A percentile compares a stretch with the other conserved stretches of the same genome.
phyloP scores from a whole-genome alignment of 2,113 vertebrate genomes.

The Pongo abelii region DNA sequence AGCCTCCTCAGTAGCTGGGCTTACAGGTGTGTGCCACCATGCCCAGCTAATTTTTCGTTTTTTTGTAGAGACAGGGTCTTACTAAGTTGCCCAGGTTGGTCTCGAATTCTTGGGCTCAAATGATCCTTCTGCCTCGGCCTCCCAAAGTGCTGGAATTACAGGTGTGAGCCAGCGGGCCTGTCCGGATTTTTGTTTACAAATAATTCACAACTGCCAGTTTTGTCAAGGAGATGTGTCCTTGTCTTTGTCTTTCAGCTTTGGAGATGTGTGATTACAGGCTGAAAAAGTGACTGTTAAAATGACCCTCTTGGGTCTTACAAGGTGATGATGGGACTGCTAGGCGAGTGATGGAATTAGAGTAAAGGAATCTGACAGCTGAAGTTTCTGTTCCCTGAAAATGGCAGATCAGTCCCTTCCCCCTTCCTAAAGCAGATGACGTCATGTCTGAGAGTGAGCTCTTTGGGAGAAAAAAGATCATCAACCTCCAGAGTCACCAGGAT shows the following conservation, averaged over 20 bases:
- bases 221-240: constrained; percentile 33
- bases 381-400: not conserved
- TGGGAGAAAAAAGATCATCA: not conserved
- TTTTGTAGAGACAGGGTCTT: no score
- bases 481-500: not conserved
- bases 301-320: not conserved
- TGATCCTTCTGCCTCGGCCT: no score
- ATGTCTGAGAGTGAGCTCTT: not conserved
- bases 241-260: constrained; percentile 46
- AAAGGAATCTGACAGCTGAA: not conserved
- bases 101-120: no score
- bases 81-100: no score
- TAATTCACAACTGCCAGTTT: constrained; percentile 27
- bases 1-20: no score
- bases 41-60: no score
- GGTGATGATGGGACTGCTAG: not conserved
- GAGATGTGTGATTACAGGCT: constrained; percentile 9
- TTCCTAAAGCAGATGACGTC: not conserved
- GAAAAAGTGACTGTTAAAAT: not conserved
- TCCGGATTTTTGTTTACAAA: not conserved
- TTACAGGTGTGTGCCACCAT: no score
- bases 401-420: not conserved
- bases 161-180: no score
- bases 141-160: no score
- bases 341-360: not conserved